Percentiles rank a stretch among this genome's conserved stretches.
Evolutionary conservation across 2,888 invertebrate genomes (phyloP).

Genomic region (Cantharis lateralis): DNA sequence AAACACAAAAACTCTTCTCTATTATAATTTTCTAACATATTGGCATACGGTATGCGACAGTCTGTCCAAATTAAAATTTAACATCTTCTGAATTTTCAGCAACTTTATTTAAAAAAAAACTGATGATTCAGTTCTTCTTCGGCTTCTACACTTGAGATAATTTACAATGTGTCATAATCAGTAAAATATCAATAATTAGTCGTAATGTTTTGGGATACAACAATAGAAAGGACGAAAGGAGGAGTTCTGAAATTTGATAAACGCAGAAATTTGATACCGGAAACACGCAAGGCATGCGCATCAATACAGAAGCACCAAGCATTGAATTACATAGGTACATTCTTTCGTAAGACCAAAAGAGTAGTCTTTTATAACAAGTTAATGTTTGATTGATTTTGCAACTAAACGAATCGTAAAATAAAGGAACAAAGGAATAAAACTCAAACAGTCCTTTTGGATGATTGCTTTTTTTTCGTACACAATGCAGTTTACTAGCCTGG

Average conservation of each 20-base stretch:
- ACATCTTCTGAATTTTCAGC: background rate
- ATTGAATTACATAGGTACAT: conserved; percentile 1
- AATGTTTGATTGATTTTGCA: background rate
- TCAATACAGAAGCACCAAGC: conserved; percentile 1
- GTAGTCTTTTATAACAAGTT: background rate
- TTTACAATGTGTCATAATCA: background rate
- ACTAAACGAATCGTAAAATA: background rate
- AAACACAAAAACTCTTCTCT: conserved; percentile 6
- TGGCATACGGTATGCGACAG: conserved; percentile 11
- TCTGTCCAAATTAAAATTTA: background rate
- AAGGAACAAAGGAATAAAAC: background rate
- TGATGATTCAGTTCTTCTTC: background rate
- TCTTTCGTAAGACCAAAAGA: background rate
- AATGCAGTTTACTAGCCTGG: background rate
- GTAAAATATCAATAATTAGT: background rate
- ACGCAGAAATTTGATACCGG: conserved; percentile 2
- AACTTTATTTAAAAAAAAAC: background rate
- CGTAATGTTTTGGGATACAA: background rate
- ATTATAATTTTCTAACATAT: conserved; percentile 1
- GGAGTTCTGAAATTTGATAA: conserved; percentile 16
- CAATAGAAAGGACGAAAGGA: conserved; percentile 5
- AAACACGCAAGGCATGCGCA: conserved; percentile 2
- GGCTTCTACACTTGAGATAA: background rate
- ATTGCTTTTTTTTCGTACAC: background rate
- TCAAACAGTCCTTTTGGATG: background rate